phyloP scores from a whole-genome alignment of 2,797 vertebrate species.

The Brotula barbata region DNA sequence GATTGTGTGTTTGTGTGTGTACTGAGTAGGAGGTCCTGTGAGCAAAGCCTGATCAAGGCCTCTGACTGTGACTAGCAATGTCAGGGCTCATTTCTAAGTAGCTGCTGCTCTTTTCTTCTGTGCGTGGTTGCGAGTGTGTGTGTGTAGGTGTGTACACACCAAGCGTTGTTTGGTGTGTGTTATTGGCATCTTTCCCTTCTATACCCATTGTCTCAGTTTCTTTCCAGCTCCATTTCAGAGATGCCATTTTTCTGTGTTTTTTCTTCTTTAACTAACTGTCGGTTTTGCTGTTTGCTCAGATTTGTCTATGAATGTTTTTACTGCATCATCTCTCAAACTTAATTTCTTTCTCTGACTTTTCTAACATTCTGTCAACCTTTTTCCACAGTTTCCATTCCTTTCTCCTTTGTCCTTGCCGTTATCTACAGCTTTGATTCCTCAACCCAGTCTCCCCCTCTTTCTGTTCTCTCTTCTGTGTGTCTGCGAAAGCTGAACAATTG shows the following conservation, averaged over 20 bases:
- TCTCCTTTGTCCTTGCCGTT: slow-evolving; percentile 20
- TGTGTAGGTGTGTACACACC: slow-evolving; percentile 51
- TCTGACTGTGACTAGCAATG: slow-evolving; percentile 74
- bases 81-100: slow-evolving; percentile 69
- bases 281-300: no score
- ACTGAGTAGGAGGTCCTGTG: slow-evolving; percentile 72
- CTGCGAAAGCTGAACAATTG: slow-evolving; percentile 64
- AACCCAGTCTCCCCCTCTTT: slow-evolving; percentile 8
- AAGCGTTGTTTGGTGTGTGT: slow-evolving; percentile 39
- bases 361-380: neutral
- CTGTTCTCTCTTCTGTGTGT: slow-evolving; percentile 46
- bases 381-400: slow-evolving; percentile 17
- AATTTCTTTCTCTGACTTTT: neutral
- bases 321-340: neutral
- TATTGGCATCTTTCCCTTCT: slow-evolving; percentile 45
- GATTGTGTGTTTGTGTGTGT: slow-evolving; percentile 53
- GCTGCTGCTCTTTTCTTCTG: slow-evolving; percentile 62
- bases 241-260: slow-evolving; percentile 41
- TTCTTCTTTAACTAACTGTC: no score
- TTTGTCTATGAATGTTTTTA: neutral
- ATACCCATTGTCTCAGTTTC: slow-evolving; percentile 31
- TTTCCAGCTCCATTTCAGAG: slow-evolving; percentile 59
- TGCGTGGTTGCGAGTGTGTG: slow-evolving; percentile 28
- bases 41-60: slow-evolving; percentile 75
- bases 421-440: slow-evolving; percentile 36